Base-by-base conservation (phyloP, 2,888 invertebrate genomes). In the Hypselothyrea guttata region DNA sequence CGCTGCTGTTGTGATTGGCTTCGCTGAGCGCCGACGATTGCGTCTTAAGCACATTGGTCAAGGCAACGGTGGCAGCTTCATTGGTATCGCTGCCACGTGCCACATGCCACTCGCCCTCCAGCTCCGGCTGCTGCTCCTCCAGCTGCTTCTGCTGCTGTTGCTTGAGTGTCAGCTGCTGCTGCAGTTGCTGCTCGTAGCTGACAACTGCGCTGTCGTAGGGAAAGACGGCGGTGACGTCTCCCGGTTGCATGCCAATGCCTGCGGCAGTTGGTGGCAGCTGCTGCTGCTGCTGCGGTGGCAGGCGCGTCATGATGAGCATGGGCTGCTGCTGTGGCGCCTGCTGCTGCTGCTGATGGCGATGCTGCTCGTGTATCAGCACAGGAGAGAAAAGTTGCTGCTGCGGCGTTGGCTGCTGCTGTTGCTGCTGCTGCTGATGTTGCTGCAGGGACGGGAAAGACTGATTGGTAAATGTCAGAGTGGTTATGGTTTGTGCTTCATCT, bases 401-500 rank as follows among this genome's bases (percentile, higher is more conserved):
- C 27, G 67, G 79, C 4, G 67, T 84, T 13, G 74, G 87, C 35
- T 75, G 85, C 38, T 71, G 71, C 8, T 33, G 65, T 9, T 60
- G 77, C 11, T 61, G 60, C 4, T 64, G 75, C 4, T 70, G 67
- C 8, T 73, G 74, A 3, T 75, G 77, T 33, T 73, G 84, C 45
- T 79, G 84, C 48, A 88, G 87, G 58, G 90, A 90, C 62, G 92
- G 91, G 88, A 93, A 96, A 87, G 93, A 94, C 88, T 95, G 96
- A 90, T 96, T 96, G 52, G 96, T 96, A 89, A 95, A 96, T 38
- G 96, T 96, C 90, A 96, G 95, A 22, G 94, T 93, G 16, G 95
- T 95, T 86, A 96, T 96, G 54, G 92, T 90, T 83, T 91, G 91
- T 53, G 90, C 54, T 33, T 87, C 84, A 27, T 87, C 82, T n/a